These are phyloP conservation scores for Thecocarcelia acutangulata DNA, from an alignment of 2,888 invertebrate species.

Conservation along the genomic window DNA sequence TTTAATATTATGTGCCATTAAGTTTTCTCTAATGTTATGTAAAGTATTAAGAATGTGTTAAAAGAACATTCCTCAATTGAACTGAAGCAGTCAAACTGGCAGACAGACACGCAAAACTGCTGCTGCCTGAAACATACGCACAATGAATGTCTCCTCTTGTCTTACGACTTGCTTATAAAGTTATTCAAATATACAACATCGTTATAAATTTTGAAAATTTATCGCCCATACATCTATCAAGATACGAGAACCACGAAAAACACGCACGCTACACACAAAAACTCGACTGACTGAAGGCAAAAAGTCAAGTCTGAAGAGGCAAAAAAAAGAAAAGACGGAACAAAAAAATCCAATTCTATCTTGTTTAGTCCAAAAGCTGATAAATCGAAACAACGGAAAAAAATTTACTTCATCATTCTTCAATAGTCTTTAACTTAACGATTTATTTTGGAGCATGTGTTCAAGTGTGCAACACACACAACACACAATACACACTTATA, in stretches of 20 bases:
- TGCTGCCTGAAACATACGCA: slow-evolving; percentile 28
- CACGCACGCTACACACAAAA: slow-evolving; percentile 16
- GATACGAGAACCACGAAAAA: slow-evolving; percentile 48
- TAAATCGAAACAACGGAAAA: slow-evolving; percentile 44
- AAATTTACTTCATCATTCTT: slow-evolving; percentile 58
- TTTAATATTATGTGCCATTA: slow-evolving; percentile 68
- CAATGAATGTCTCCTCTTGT: slow-evolving; percentile 56
- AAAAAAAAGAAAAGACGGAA: too few relatives aligned
- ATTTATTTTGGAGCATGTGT: slow-evolving; percentile 67
- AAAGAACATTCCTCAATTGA: slow-evolving; percentile 69
- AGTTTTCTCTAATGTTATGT: slow-evolving; percentile 65
- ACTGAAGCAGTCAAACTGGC: slow-evolving; percentile 56
- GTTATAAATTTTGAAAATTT: slow-evolving; percentile 63
- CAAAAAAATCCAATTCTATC: slow-evolving; percentile 49
- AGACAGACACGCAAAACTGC: slow-evolving; percentile 39
- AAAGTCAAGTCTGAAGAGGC: slow-evolving; percentile 60
- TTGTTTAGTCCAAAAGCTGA: slow-evolving; percentile 59
- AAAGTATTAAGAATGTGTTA: slow-evolving; percentile 67
- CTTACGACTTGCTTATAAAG: slow-evolving; percentile 42
- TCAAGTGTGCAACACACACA: slow-evolving; percentile 52
- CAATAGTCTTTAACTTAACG: slow-evolving; percentile 56
- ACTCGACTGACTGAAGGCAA: slow-evolving; percentile 37
- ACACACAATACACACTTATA: slow-evolving; percentile 49
- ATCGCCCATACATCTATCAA: slow-evolving; percentile 68
- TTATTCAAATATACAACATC: slow-evolving; percentile 40